phyloP scores from a whole-genome alignment of 2,888 invertebrate species.

The Ormia ochracea region DNA sequence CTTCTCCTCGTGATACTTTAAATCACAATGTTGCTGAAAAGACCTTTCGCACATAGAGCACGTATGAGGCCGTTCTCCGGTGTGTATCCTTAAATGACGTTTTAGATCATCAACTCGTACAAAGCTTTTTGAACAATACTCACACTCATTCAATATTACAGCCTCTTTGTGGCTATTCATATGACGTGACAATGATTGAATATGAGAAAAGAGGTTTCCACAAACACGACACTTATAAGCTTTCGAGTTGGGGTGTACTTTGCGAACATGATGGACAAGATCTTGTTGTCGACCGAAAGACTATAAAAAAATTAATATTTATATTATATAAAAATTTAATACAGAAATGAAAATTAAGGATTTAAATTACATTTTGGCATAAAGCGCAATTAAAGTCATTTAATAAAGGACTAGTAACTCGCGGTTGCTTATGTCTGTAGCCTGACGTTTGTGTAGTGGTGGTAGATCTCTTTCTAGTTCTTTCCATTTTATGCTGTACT shows the following conservation, averaged over 20 bases:
- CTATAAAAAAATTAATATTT: slow-evolving; percentile 32
- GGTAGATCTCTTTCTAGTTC: neutral
- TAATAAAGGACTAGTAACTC: slow-evolving; percentile 51
- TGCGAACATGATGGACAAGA: slow-evolving; percentile 55
- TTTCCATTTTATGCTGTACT: neutral
- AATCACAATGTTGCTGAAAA: slow-evolving; percentile 52
- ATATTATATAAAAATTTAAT: neutral
- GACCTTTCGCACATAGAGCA: slow-evolving; percentile 52
- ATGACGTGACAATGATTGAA: slow-evolving; percentile 63
- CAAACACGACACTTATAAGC: slow-evolving; percentile 62
- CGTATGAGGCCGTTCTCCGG: slow-evolving; percentile 61
- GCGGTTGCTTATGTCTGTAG: slow-evolving; percentile 45
- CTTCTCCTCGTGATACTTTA: slow-evolving; percentile 51
- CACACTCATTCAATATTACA: slow-evolving; percentile 41
- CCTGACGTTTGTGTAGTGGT: neutral
- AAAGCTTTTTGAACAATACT: slow-evolving; percentile 53
- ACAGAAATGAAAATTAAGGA: neutral
- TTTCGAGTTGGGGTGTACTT: slow-evolving; percentile 58
- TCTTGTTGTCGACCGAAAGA: slow-evolving; percentile 48
- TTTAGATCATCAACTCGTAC: slow-evolving; percentile 52
- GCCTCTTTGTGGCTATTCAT: slow-evolving; percentile 57
- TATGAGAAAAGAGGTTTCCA: slow-evolving; percentile 51
- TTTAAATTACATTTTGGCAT: slow-evolving; percentile 51
- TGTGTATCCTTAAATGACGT: slow-evolving; percentile 60
- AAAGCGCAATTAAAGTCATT: slow-evolving; percentile 44